Evolutionary conservation across 1,140 invertebrate genomes (phyloP), one percentile per base, ranked within the genome.

Genomic region (Zaprionus kolodkinae): DNA sequence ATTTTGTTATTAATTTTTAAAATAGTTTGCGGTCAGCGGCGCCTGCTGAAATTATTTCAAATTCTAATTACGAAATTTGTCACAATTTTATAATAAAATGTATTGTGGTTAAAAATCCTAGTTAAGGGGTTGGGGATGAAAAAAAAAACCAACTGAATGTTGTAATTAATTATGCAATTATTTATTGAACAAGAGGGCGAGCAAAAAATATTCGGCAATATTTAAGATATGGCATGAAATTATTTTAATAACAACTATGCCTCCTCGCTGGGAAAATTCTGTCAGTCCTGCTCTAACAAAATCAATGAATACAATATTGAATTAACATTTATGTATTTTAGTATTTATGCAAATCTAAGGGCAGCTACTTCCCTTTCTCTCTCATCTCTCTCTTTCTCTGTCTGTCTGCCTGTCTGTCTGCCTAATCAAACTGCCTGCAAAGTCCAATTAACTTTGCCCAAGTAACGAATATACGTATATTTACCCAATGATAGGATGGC

Each of bases 401-500:
- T 45, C 40, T 21, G 15, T 5, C 11, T n/a, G 9, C 12, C 6
- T 12, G 4, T 25, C 62, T 78, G 45, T 48, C 45, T 17, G 38
- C 5, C 45, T 50, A 50, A 50, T 21, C 45, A 50, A 50, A 50
- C 45, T 50, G 45, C 45, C 45, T 50, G 45, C 45, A 50, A 25
- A 50, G 45, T 50, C 45, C 45, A 78, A 78, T 83, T 83, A 79
- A 68, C 55, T 48, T 50, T 50, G 52, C 30, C 17, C 35, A 73
- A 38, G 66, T 63, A 66, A 57, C 50, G 50, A 73, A 60, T 45
- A 61, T 43, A 35, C 55, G 21, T 21, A 38, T 78, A 72, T 82
- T 82, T 82, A 48, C 38, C 21, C 15, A 76, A 60, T 52, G 71
- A 71, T 67, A 75, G 55, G 55, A 65, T 64, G 75, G 40, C 43